Evolutionary conservation across 2,888 invertebrate genomes (phyloP).

Genomic region (Amaurobius ferox): DNA sequence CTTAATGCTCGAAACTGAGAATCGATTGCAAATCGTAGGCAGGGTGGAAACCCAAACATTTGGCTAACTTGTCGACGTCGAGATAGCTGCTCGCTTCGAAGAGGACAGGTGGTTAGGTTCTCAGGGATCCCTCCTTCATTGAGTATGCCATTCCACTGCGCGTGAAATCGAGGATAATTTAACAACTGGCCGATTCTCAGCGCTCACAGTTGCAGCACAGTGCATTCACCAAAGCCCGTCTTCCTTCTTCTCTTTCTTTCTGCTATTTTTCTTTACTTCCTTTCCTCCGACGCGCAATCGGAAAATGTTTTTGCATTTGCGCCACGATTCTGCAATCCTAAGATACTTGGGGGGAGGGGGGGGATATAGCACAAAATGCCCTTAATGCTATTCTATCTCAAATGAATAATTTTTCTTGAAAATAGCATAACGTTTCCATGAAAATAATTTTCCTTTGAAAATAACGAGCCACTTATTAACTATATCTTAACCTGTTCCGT

Average conservation of each 20-base stretch:
- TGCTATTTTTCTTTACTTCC: slow-evolving; percentile 18
- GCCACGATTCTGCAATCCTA: slow-evolving; percentile 32
- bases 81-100: neutral
- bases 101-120: slow-evolving; percentile 43
- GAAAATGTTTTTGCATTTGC: slow-evolving; percentile 59
- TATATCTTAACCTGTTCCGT: no score
- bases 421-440: no score
- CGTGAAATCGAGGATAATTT: slow-evolving; percentile 70
- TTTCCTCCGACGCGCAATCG: neutral
- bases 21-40: slow-evolving; percentile 41
- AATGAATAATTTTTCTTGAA: no score
- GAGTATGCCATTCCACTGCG: slow-evolving; percentile 60
- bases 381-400: neutral
- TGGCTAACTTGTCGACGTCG: slow-evolving; percentile 67
- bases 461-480: no score
- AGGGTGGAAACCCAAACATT: slow-evolving; percentile 65
- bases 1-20: slow-evolving; percentile 25
- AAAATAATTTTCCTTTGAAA: no score
- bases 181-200: slow-evolving; percentile 69
- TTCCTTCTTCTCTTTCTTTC: neutral
- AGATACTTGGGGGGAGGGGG: slow-evolving; percentile 27
- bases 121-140: slow-evolving; percentile 41
- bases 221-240: slow-evolving; percentile 50
- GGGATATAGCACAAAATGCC: slow-evolving; percentile 22
- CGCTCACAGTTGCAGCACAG: slow-evolving; percentile 44